These are phyloP conservation scores for Goniozus legneri DNA, from an alignment of 1,140 invertebrate species.

Conservation along the genomic window DNA sequence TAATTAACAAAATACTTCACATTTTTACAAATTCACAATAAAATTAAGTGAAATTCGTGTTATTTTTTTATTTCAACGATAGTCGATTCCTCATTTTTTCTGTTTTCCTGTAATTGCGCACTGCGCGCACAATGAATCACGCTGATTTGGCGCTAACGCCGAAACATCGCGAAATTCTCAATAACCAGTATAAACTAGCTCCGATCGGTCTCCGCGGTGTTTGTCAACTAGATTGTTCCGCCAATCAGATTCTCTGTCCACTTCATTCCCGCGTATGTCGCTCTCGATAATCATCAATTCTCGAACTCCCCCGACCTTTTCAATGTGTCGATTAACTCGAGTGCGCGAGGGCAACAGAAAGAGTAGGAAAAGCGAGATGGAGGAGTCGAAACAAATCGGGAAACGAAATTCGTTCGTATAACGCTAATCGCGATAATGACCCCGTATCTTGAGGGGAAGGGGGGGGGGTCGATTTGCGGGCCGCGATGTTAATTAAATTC, in stretches of 20 bases:
- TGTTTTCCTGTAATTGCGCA: background rate
- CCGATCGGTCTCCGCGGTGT: conserved; percentile 23
- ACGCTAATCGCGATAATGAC: too few relatives aligned
- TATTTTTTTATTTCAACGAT: background rate
- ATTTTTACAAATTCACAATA: too few relatives aligned
- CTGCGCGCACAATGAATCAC: conserved; percentile 10
- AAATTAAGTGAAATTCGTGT: too few relatives aligned
- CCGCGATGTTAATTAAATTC: background rate
- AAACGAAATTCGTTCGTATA: too few relatives aligned
- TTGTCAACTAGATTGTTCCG: conserved; percentile 28
- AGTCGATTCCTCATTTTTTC: background rate
- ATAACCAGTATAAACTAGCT: conserved; percentile 31
- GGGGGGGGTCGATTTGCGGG: background rate
- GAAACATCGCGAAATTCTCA: conserved; percentile 25
- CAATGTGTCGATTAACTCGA: too few relatives aligned
- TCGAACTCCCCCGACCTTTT: too few relatives aligned
- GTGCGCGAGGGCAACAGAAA: too few relatives aligned
- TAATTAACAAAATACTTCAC: too few relatives aligned
- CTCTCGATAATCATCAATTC: conserved; percentile 26
- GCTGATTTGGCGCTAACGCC: conserved; percentile 10
- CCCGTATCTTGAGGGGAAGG: conserved; percentile 1
- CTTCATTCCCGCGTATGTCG: conserved; percentile 17
- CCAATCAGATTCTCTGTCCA: conserved; percentile 29
- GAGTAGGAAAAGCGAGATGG: conserved; percentile 1
- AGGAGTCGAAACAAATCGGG: background rate